These are phyloP conservation scores for Augiades crinisus DNA, from an alignment of 2,888 invertebrate genomes.

Conservation along the genomic window DNA sequence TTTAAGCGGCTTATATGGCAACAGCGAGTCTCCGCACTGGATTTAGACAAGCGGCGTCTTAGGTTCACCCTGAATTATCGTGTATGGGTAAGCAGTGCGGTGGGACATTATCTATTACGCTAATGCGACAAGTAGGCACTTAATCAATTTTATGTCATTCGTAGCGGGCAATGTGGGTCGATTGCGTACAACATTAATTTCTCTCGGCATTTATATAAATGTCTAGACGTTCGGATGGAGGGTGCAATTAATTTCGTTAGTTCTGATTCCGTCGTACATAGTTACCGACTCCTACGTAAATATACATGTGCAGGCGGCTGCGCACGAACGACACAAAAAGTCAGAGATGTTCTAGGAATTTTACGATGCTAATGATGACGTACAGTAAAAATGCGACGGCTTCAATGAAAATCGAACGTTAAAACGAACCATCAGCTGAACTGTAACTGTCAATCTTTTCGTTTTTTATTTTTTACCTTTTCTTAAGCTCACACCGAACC, in stretches of 20 bases:
- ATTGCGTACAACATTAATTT: constrained; percentile 3
- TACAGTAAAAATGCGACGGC: constrained; percentile 15
- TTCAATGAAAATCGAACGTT: background rate
- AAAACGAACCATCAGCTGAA: background rate
- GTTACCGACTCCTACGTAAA: constrained; percentile 10
- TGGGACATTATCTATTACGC: constrained; percentile 10
- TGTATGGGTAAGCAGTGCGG: background rate
- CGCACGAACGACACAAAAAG: constrained; percentile 30
- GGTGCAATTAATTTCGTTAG: constrained; percentile 10
- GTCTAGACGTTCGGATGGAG: background rate
- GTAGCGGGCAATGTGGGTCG: constrained; percentile 5
- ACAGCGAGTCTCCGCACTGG: constrained; percentile 4
- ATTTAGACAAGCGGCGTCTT: constrained; percentile 10
- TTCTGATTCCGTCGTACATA: constrained; percentile 5
- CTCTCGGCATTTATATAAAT: background rate
- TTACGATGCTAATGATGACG: constrained; percentile 26
- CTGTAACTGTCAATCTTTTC: background rate
- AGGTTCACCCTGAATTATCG: constrained; percentile 3
- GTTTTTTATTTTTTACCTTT: too few species aligned
- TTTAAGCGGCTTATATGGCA: constrained; percentile 11
- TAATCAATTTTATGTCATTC: constrained; percentile 8
- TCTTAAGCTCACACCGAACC: too few species aligned
- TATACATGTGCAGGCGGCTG: constrained; percentile 28
- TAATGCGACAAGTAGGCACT: constrained; percentile 9
- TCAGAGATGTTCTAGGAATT: constrained; percentile 31